These are phyloP conservation scores for Parapsyche elsis DNA, from an alignment of 1,140 invertebrate genomes.

Conservation along the genomic window DNA sequence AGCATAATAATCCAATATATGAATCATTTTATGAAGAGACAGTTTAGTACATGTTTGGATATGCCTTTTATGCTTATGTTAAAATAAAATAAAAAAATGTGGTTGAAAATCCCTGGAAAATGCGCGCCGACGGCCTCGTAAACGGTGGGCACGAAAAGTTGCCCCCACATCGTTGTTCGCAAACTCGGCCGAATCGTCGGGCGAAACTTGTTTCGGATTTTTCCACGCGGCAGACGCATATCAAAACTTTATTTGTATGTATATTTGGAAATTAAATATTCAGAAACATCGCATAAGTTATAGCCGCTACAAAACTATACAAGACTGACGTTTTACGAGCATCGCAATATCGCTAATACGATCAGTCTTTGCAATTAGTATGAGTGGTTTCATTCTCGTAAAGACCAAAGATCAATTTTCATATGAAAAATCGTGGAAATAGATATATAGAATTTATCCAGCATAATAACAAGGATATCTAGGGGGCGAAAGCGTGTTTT, in stretches of 20 bases:
- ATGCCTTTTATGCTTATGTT: no score
- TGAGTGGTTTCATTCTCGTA: conserved; percentile 19
- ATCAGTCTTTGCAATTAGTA: conserved; percentile 31
- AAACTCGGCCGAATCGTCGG: not conserved
- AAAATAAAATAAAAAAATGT: no score
- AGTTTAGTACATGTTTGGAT: no score
- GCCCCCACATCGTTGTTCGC: conserved; percentile 3
- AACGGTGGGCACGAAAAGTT: conserved; percentile 47
- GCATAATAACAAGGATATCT: no score
- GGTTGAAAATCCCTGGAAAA: conserved; percentile 15
- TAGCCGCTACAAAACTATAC: not conserved
- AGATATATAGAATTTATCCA: no score
- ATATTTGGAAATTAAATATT: conserved; percentile 55
- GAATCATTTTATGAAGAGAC: no score
- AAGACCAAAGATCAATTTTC: no score
- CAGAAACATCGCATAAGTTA: conserved; percentile 34
- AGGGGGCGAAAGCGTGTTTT: not conserved
- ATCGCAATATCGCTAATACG: conserved; percentile 27
- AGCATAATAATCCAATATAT: no score
- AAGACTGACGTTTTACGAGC: conserved; percentile 35
- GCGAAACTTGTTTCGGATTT: conserved; percentile 35
- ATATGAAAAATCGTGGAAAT: no score
- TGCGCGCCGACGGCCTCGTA: conserved; percentile 35
- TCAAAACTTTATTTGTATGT: conserved; percentile 54
- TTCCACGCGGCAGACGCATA: conserved; percentile 40